Evolutionary conservation across 2,888 invertebrate species (phyloP), one percentile per base, ranked within the genome.

Genomic region (Idaea aversata): DNA sequence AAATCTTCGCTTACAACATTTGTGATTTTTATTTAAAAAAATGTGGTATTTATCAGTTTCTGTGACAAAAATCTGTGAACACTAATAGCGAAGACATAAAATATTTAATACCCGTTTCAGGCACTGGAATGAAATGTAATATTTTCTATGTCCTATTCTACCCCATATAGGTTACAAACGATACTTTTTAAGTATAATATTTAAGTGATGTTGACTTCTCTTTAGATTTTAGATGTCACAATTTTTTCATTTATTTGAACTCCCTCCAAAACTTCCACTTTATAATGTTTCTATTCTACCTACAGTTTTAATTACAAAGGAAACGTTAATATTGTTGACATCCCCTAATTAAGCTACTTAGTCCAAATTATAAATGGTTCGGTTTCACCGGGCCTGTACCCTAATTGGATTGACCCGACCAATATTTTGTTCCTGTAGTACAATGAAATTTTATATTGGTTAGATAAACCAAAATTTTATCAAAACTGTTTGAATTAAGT

Each of bases 311-410:
- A 77, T 72, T 69, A 71, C 78, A 59, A 59, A 15, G 78, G 82
- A 82, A 80, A 76, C 77, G 75, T 71, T 76, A 72, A 72, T 68
- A 76, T 73, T 67, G 64, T 71, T 77, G 75, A 79, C 79, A 77
- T 82, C 80, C 82, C 79, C 77, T 83, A 77, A 87, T 87, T 84
- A 85, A 78, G 75, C 72, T 77, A 78, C 84, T 87, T 84, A 85
- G 80, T 77, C 77, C 77, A 81, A 77, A 83, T 82, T 70, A 59
- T 59, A 59, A 59, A 59, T 16, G 47, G 47, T 47, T 47, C 47
- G 47, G 47, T 47, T 47, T 47, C 47, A 47, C 47, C 61, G 63
- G 66, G 63, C 73, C 72, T 67, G 70, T 71, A 65, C 69, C 69
- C 71, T 80, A 82, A 84, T 83, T 82, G 77, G 68, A 76, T 74